Conservation (phyloP, 1,140 invertebrate genomes). For the silkworm (Bombyx mori) region ASM3026992v2 NC_085120.1:6813001-6813500, state of each 20-base stretch:
- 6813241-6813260: background rate
- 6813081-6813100: no score
- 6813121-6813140: no score
- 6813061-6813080: no score
- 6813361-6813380: background rate
- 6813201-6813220: constrained; percentile 4
- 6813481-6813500: constrained; percentile 60
- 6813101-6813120: no score
- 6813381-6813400: constrained; percentile 64
- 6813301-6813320: no score
- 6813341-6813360: no score
- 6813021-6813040: constrained; percentile 46
- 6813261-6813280: background rate
- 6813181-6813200: constrained; percentile 5
- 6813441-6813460: constrained; percentile 11
- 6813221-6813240: constrained; percentile 1
- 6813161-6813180: background rate
- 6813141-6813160: background rate
- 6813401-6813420: constrained; percentile 59
- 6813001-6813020: constrained; percentile 52
- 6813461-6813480: constrained; percentile 14
- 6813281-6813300: background rate
- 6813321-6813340: no score
- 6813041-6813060: no score
- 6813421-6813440: constrained; percentile 34